Evolutionary conservation across 2,113 vertebrate genomes (phyloP).

Genomic region (Zapus hudsonius): DNA sequence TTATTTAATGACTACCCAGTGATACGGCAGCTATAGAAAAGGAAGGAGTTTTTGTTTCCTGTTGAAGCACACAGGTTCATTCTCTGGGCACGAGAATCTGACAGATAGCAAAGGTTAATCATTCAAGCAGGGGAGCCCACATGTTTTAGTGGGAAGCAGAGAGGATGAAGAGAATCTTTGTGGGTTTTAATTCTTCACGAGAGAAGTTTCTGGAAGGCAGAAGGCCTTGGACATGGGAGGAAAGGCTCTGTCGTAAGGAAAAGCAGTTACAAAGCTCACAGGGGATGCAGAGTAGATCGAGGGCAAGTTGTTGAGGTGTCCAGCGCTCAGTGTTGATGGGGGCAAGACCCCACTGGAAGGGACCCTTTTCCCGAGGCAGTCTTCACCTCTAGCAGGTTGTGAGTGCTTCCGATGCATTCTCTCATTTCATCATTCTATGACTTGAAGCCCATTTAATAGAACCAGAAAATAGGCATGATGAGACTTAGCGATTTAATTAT

Average conservation of each 20-base stretch:
- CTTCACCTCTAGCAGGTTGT: accelerated
- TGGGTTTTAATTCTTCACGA: neutral
- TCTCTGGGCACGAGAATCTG: constrained; percentile 58
- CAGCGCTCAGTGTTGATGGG: accelerated
- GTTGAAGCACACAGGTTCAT: constrained; percentile 78
- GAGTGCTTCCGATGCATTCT: neutral
- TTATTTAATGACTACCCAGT: constrained; percentile 83
- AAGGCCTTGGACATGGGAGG: neutral
- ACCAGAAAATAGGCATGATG: constrained; percentile 1
- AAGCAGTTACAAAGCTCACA: neutral
- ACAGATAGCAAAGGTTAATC: neutral
- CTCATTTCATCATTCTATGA: neutral
- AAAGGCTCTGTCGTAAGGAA: neutral
- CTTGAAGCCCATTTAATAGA: neutral
- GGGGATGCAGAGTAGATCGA: neutral
- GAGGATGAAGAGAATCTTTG: neutral
- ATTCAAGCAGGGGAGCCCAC: neutral
- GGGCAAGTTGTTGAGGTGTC: accelerated
- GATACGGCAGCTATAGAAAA: constrained; percentile 72
- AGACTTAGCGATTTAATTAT: neutral
- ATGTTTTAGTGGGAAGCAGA: neutral
- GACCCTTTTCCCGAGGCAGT: accelerated
- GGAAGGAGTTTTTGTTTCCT: constrained; percentile 66
- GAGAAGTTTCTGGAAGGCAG: constrained; percentile 31
- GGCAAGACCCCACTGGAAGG: accelerated